Base-by-base conservation (phyloP, 2,888 invertebrate genomes). In the Idaea aversata region DNA sequence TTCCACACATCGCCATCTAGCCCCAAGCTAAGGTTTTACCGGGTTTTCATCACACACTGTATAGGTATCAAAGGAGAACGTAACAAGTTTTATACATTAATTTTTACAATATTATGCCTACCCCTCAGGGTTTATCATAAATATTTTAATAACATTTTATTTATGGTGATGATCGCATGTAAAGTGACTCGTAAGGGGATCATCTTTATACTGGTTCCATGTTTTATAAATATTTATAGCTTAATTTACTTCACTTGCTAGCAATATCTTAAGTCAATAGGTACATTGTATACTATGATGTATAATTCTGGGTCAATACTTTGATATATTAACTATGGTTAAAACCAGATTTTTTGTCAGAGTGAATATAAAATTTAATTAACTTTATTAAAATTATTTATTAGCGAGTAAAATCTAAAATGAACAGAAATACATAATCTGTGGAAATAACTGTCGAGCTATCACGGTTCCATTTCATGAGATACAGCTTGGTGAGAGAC, bases 81-180 rank as follows among this genome's bases (percentile, higher is more conserved):
- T 47, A 47, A 13, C 13, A 2, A 36, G 5, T 10, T 10, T 7
- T 36, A 10, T 36, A 47, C 10, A 47, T 47, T 47, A 47, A 47
- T 47, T 47, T 6, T 47, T 3, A 13, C 47, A 47, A 47, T 10
- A 13, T 47, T 13, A 47, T 47, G 47, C 47, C 10, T 47, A 47
- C 47, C 47, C 47, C 65, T 65, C 67, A 64, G 70, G 71, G 68
- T 67, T 65, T 65, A 61, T 65, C 65, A 61, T 64, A 69, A 70
- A 71, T 69, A 70, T 68, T 65, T 10, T 47, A 47, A 47, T 47
- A 64, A 63, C 63, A 63, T 62, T 34, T 57, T 65, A 62, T 65
- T 63, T 59, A 65, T 63, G 63, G 57, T 68, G 67, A 62, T 61
- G 64, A 69, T 68, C 72, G 70, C 64, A 47, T 61, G 36, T 61